Base-by-base conservation (phyloP, 2,113 vertebrate species). In the Sander vitreus region DNA sequence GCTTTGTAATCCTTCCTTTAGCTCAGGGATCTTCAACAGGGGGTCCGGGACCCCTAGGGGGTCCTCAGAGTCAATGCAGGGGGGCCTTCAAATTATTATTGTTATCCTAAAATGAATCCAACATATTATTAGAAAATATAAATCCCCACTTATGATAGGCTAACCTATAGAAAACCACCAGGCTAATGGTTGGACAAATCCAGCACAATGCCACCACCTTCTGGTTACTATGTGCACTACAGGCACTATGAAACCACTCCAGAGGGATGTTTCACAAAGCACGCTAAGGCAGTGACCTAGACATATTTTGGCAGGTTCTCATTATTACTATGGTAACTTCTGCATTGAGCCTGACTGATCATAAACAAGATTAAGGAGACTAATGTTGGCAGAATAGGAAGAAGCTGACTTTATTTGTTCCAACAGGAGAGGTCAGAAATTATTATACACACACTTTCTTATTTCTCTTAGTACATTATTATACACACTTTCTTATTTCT, bases 181-280 rank as follows among this genome's bases (percentile, higher is more conserved):
- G 3, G 15, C 12, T 25, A 25, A 18, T 11, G 2, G 1, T 0
- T n/a, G 4, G 14, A 59, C 16, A 78, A 75, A 59, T 64, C 36
- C 67, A 64, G 45, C 43, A n/a, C 79, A 73, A 73, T 23, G 75
- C 66, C 84, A 33, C 80, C 88, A 64, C 50, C 85, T 39, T 63
- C 88, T 91, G 90, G 87, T 66, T 2, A 50, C n/a, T 71, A 4
- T n/a, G 25, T 65, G 70, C 10, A 86, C 30, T 70, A 14, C 71
- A 90, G 7, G 1, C 0, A 3, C 0, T 14, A 1, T n/a, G 2
- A 43, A 36, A 36, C 14, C 13, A 21, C 60, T 23, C 13, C 36
- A 47, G 8, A 45, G 8, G 8, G 60, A 66, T 16, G n/a, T 36
- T 75, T 43, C 7, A 47, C 9, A 63, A 50, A 18, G 63, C 21